phyloP scores from a whole-genome alignment of 2,888 invertebrate genomes.

The Cyclophora punctaria region DNA sequence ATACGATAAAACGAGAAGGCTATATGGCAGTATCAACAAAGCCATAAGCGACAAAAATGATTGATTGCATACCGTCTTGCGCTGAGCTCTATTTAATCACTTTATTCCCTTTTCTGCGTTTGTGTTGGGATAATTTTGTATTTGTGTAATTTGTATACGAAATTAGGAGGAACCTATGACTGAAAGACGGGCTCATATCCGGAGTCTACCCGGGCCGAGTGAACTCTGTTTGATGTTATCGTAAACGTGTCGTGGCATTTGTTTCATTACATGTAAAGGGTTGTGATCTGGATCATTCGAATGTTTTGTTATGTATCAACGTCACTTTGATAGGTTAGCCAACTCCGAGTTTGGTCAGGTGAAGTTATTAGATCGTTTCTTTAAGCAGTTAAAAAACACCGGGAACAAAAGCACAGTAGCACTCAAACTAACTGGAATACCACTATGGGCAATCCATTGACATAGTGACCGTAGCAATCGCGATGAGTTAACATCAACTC shows the following conservation, averaged over 20 bases:
- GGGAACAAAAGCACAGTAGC: too few species aligned
- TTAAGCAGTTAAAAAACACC: too few species aligned
- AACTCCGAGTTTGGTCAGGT: too few species aligned
- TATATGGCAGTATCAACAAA: conserved; percentile 50
- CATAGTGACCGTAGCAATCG: too few species aligned
- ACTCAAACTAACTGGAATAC: too few species aligned
- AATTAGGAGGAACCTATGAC: conserved; percentile 56
- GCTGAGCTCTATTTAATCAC: conserved; percentile 77
- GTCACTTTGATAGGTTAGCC: too few species aligned
- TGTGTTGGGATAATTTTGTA: conserved; percentile 73
- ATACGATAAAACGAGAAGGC: conserved; percentile 42
- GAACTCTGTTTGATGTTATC: conserved; percentile 57
- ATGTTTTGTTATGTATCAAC: too few species aligned
- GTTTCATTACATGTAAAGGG: conserved; percentile 34
- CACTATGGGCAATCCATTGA: too few species aligned
- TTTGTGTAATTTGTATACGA: conserved; percentile 73
- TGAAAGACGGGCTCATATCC: conserved; percentile 58
- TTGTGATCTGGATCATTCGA: too few species aligned
- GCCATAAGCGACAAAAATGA: conserved; percentile 73
- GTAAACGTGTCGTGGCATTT: conserved; percentile 38
- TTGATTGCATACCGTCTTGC: conserved; percentile 74
- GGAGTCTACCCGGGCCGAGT: conserved; percentile 47
- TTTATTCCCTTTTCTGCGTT: conserved; percentile 76
- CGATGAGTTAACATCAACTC: too few species aligned
- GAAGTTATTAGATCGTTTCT: too few species aligned